Evolutionary conservation across 2,797 vertebrate genomes (phyloP), one percentile per base, ranked within the genome.

Genomic region (Acrossocheilus fasciatus): DNA sequence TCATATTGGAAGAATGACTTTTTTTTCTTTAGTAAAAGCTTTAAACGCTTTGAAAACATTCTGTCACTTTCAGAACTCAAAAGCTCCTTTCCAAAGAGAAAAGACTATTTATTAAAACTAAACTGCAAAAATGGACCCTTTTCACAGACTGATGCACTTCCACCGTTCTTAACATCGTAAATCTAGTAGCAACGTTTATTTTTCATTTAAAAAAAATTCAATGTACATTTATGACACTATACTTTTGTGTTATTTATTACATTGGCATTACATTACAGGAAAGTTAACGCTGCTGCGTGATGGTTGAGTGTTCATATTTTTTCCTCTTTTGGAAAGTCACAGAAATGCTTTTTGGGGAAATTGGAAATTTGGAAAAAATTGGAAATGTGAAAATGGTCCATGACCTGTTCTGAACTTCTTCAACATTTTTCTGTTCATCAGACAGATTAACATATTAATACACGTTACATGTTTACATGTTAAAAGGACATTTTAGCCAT

Each of bases 11-110:
- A 52, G 47, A 52, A 20, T 14, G 6, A 18, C 47, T 30, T 52
- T 82, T 39, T 52, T 36, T 39, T 64, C 4, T 18, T 87, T 88
- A 87, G 30, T 85, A 47, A 81, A 83, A 87, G 86, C 89, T 66
- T 54, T 1, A 47, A 20, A 17, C 30, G 6, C 23, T 59, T 59
- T 59, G n/a, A 62, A 62, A 30, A 64, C 5, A 23, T 39, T 54
- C 30, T 36, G 10, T 54, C 34, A 76, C 47, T 54, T 54, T 54
- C 30, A 54, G 47, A 36, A 7, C 18, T 6, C 17, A 36, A 50
- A 74, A 50, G 26, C 7, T 52, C 4, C 7, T 74, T 74, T 30
- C 8, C 45, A 34, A 1, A 6, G 9, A 54, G 30, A 54, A 14
- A 54, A 75, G 2, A 26, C 26, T 34, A 18, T 75, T 30, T 50